Evolutionary conservation across 1,140 invertebrate genomes (phyloP).

Genomic region (Drosophila asahinai): DNA sequence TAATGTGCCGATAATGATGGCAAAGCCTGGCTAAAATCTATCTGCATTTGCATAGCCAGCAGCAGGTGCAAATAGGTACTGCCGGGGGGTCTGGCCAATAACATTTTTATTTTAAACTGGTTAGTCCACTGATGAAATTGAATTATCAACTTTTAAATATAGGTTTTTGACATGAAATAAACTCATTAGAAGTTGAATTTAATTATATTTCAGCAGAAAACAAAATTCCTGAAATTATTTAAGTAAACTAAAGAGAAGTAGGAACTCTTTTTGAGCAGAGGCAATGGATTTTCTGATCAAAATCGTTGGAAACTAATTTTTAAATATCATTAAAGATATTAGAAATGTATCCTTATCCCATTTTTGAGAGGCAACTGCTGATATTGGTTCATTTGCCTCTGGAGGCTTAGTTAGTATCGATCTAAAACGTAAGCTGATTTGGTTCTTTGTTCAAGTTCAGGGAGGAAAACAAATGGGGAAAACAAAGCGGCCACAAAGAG

Average conservation of each 20-base stretch:
- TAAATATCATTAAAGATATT: not conserved
- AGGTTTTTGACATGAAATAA: conserved; percentile 21
- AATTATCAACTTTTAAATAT: conserved; percentile 19
- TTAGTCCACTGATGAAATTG: conserved; percentile 11
- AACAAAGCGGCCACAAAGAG: conserved; percentile 48
- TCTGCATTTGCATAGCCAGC: conserved; percentile 37
- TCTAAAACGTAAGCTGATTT: conserved; percentile 66
- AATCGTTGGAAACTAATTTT: too few species aligned
- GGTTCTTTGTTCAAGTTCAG: conserved; percentile 74
- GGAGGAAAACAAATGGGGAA: conserved; percentile 37
- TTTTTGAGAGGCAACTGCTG: not conserved
- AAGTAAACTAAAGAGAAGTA: not conserved
- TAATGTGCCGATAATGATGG: conserved; percentile 28
- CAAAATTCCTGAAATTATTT: not conserved
- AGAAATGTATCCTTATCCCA: not conserved
- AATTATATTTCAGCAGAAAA: not conserved
- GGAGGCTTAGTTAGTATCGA: conserved; percentile 58
- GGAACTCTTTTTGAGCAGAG: too few species aligned
- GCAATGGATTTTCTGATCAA: too few species aligned
- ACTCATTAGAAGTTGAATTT: conserved; percentile 1
- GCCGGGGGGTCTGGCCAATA: conserved; percentile 3
- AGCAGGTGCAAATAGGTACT: conserved; percentile 21
- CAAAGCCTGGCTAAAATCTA: conserved; percentile 8
- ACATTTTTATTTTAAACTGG: not conserved
- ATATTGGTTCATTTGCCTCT: not conserved